These are phyloP conservation scores for Hiodon tergisus DNA, from an alignment of 2,113 vertebrate species.

Conservation along the genomic window DNA sequence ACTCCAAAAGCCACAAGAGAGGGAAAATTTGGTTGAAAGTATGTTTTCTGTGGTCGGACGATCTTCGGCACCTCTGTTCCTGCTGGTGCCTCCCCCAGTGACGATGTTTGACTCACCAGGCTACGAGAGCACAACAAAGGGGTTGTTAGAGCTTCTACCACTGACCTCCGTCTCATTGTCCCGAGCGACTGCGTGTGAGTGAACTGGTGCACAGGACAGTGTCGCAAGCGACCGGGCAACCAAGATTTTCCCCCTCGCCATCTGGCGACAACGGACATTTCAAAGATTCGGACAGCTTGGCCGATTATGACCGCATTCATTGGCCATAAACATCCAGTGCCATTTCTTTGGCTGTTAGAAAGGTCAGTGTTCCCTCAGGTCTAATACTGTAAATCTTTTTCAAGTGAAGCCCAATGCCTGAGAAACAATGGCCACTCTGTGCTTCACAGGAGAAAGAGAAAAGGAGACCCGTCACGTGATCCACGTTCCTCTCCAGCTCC, in stretches of 20 bases:
- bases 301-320: slow-evolving; percentile 17
- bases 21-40: slow-evolving; percentile 43
- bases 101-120: not conserved
- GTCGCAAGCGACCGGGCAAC: not conserved
- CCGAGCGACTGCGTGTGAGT: slow-evolving; percentile 6
- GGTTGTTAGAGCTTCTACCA: not conserved
- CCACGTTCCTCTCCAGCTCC: not conserved
- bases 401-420: slow-evolving; percentile 15
- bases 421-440: slow-evolving; percentile 9
- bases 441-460: not conserved
- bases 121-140: not conserved
- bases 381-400: slow-evolving; percentile 15
- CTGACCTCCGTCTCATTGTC: not conserved
- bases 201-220: not conserved
- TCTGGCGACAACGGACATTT: slow-evolving; percentile 8
- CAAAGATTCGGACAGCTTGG: slow-evolving; percentile 24
- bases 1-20: slow-evolving; percentile 48
- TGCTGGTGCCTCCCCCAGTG: not conserved
- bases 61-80: slow-evolving; percentile 24
- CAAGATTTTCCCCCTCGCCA: no score
- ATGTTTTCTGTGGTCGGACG: slow-evolving; percentile 33
- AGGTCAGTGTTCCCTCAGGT: slow-evolving; percentile 22
- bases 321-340: slow-evolving; percentile 24
- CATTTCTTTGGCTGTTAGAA: slow-evolving; percentile 22
- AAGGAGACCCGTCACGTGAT: not conserved